Evolutionary conservation across 2,797 vertebrate species (phyloP).

Genomic region (Bucorvus abyssinicus): DNA sequence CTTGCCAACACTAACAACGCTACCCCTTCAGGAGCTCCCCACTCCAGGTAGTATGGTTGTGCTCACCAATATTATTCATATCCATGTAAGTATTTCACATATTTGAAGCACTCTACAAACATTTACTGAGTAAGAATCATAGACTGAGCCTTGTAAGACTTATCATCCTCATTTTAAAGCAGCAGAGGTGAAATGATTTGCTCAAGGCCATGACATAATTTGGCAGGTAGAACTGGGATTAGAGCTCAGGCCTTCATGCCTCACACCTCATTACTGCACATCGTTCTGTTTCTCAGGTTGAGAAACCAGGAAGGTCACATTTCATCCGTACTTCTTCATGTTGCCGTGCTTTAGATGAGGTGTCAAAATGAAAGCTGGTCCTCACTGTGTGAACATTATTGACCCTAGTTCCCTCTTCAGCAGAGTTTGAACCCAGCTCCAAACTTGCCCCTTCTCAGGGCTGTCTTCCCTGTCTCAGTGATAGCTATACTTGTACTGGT

Average conservation of each 20-base stretch:
- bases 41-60: background rate
- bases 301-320: background rate
- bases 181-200: slow-evolving; percentile 47
- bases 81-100: background rate
- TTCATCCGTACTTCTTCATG: background rate
- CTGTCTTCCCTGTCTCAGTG: background rate
- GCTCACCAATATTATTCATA: slow-evolving; percentile 10
- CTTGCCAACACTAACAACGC: background rate
- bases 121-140: slow-evolving; percentile 10
- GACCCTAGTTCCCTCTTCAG: background rate
- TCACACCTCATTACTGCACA: slow-evolving; percentile 48
- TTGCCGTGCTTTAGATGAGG: background rate
- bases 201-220: slow-evolving; percentile 59
- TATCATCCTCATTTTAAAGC: slow-evolving; percentile 48
- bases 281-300: background rate
- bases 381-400: background rate
- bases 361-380: slow-evolving; percentile 29
- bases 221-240: slow-evolving; percentile 38
- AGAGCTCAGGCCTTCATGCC: background rate
- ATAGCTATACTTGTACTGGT: background rate
- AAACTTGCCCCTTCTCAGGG: background rate
- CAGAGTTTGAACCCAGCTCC: background rate
- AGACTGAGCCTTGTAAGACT: slow-evolving; percentile 26
- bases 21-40: background rate
- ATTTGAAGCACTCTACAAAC: slow-evolving; percentile 30